These are phyloP conservation scores for Platysteira castanea DNA, from an alignment of 2,113 vertebrate species.

Conservation along the genomic window DNA sequence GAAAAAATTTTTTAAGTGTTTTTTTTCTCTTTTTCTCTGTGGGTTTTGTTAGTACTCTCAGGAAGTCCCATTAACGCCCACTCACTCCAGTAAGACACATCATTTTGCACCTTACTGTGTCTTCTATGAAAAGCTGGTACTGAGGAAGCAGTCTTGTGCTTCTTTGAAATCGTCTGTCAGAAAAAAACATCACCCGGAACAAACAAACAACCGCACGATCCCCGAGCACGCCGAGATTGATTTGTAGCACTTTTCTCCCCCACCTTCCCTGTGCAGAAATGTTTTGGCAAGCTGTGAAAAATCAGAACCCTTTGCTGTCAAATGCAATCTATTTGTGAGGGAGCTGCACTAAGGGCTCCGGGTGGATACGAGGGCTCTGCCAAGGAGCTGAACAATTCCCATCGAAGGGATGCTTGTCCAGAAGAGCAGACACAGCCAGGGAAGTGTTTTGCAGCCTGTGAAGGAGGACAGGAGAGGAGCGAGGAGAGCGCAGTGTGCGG, in stretches of 20 bases:
- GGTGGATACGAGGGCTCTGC: neutral
- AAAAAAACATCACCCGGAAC: neutral
- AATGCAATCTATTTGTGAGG: neutral
- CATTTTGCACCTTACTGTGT: conserved; percentile 38
- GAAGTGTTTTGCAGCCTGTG: neutral
- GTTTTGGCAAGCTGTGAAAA: conserved; percentile 41
- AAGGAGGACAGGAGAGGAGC: neutral
- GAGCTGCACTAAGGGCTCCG: neutral
- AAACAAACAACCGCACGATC: neutral
- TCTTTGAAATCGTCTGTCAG: conserved; percentile 29
- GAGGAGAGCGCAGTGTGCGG: accelerated
- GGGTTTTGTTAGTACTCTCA: conserved; percentile 12
- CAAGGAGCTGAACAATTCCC: neutral
- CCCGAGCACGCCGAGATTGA: neutral
- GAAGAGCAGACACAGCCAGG: accelerated
- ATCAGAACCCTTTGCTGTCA: conserved; percentile 19
- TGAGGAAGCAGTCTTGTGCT: conserved; percentile 29
- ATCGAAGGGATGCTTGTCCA: neutral
- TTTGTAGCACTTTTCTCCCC: conserved; percentile 16
- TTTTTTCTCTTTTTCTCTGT: neutral
- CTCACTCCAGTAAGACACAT: conserved; percentile 56
- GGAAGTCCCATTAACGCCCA: conserved; percentile 60
- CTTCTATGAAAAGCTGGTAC: conserved; percentile 51
- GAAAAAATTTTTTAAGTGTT: neutral
- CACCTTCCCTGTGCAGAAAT: conserved; percentile 8